Percentiles rank a stretch among this genome's conserved stretches.
Evolutionary conservation across 2,888 invertebrate genomes (phyloP).

Genomic region (Tipula confusa): DNA sequence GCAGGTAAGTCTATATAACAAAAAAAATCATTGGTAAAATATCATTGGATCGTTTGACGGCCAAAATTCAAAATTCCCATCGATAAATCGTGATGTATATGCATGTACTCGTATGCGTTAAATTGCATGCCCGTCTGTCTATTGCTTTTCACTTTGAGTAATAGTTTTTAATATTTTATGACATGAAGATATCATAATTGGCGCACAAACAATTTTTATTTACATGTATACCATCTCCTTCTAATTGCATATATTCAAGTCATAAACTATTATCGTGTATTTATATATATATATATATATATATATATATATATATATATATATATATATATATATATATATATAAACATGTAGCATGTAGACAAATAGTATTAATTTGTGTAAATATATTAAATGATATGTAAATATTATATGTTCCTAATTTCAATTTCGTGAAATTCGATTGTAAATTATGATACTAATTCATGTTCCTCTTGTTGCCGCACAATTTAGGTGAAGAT

Average conservation of each 20-base stretch:
- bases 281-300: too few relatives aligned
- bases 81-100: too few relatives aligned
- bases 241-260: not conserved
- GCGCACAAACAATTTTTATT: not conserved
- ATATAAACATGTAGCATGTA: too few relatives aligned
- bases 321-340: too few relatives aligned
- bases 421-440: not conserved
- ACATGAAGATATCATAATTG: not conserved
- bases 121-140: not conserved
- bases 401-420: not conserved
- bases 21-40: not conserved
- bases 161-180: not conserved
- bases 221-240: not conserved
- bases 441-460: not conserved
- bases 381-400: not conserved
- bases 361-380: not conserved
- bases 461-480: too few relatives aligned
- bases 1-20: not conserved
- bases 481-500: slow-evolving; percentile 48
- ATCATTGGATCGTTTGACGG: not conserved
- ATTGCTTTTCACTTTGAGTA: not conserved
- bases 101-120: not conserved
- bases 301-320: too few relatives aligned
- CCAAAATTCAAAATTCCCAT: too few relatives aligned
- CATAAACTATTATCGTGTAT: not conserved